These are phyloP conservation scores for Lordiphosa collinella DNA, from an alignment of 1,140 invertebrate genomes.

Conservation along the genomic window DNA sequence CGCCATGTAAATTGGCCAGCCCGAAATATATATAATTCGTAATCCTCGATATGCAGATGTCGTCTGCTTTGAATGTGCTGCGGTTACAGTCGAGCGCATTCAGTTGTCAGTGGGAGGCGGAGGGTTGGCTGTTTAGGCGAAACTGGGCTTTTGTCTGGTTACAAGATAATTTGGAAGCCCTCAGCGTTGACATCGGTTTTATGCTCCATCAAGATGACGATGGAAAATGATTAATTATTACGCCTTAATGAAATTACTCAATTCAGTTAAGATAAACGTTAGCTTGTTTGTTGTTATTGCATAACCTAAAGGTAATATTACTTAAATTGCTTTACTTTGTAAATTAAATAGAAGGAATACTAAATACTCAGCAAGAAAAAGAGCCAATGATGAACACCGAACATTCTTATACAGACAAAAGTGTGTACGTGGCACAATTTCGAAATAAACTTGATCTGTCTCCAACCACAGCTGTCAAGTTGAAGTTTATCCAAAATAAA, in stretches of 20 bases:
- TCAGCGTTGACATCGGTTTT: slow-evolving; percentile 34
- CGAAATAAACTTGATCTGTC: too few relatives aligned
- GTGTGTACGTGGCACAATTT: too few relatives aligned
- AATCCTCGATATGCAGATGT: slow-evolving; percentile 28
- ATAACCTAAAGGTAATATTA: too few relatives aligned
- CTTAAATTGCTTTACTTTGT: too few relatives aligned
- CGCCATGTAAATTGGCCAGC: slow-evolving; percentile 21
- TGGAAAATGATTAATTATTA: slow-evolving; percentile 12
- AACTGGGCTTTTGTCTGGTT: background rate
- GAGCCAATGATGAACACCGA: too few relatives aligned
- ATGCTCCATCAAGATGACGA: slow-evolving; percentile 39
- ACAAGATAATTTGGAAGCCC: slow-evolving; percentile 13
- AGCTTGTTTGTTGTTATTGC: too few relatives aligned
- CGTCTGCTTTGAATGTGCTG: background rate
- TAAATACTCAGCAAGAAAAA: too few relatives aligned
- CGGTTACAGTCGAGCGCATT: slow-evolving; percentile 34
- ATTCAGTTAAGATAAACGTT: background rate
- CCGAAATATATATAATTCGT: slow-evolving; percentile 16
- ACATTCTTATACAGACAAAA: too few relatives aligned
- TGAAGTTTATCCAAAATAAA: too few relatives aligned
- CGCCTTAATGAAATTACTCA: background rate
- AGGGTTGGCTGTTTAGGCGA: background rate
- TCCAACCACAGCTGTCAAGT: too few relatives aligned
- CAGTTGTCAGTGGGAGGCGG: background rate
- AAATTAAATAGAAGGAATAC: too few relatives aligned